Percentiles rank a stretch among this genome's conserved stretches.
Conservation (phyloP, 2,888 invertebrate species). For the Nomada fucata region DNA sequence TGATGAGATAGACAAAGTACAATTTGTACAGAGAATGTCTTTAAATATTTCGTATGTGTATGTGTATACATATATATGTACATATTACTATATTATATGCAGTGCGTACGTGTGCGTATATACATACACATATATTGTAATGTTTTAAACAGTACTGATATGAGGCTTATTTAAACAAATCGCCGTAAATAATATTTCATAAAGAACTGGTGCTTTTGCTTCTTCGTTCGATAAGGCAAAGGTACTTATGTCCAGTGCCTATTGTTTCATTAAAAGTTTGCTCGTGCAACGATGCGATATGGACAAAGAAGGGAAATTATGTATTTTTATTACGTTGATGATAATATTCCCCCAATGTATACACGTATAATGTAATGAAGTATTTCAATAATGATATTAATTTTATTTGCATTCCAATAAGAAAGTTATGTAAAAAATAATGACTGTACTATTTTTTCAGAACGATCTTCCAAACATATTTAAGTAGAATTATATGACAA, state of each 20-base stretch:
- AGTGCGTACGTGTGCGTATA: slow-evolving; percentile 6
- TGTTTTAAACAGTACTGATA: slow-evolving; percentile 63
- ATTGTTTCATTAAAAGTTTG: slow-evolving; percentile 71
- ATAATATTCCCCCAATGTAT: slow-evolving; percentile 57
- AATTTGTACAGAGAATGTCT: slow-evolving; percentile 46
- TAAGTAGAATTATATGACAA: slow-evolving; percentile 54
- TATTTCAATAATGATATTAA: slow-evolving; percentile 57
- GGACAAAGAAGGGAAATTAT: slow-evolving; percentile 61
- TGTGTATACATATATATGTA: slow-evolving; percentile 51
- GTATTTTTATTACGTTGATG: slow-evolving; percentile 74
- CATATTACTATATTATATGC: no score
- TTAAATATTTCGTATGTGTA: neutral
- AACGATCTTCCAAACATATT: slow-evolving; percentile 64
- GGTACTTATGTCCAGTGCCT: slow-evolving; percentile 77
- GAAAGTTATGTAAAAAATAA: slow-evolving; percentile 50
- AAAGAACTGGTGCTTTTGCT: slow-evolving; percentile 77
- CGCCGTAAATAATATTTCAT: slow-evolving; percentile 56
- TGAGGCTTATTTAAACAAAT: slow-evolving; percentile 63
- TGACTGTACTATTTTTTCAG: slow-evolving; percentile 59
- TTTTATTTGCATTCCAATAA: slow-evolving; percentile 73
- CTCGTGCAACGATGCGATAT: slow-evolving; percentile 70
- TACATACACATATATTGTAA: slow-evolving; percentile 56
- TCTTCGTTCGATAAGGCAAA: slow-evolving; percentile 74
- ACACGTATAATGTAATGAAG: slow-evolving; percentile 52
- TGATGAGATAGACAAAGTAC: slow-evolving; percentile 53